phyloP scores from a whole-genome alignment of 2,888 invertebrate species.

The Nezara viridula region DNA sequence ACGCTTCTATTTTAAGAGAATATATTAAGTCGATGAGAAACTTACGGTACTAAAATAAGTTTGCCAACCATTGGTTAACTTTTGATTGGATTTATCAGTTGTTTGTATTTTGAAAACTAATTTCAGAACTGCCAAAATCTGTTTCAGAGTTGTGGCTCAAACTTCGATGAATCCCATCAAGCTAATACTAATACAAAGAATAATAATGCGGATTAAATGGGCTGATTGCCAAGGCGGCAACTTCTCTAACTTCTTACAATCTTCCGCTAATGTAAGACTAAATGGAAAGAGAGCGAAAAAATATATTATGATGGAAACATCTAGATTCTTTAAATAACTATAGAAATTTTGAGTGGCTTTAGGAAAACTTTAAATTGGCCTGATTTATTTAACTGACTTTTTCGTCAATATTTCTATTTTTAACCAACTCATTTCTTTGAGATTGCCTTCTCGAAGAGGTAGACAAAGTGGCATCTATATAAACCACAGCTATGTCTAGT shows the following conservation, averaged over 20 bases:
- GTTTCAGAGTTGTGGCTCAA: background rate
- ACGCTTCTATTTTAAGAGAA: background rate
- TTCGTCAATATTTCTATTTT: no score
- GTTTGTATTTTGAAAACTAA: constrained; percentile 26
- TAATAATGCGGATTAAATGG: background rate
- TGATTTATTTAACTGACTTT: no score
- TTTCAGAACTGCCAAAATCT: constrained; percentile 19
- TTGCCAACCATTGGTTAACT: background rate
- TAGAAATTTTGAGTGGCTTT: no score
- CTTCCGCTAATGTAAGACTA: no score
- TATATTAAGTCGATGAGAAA: background rate
- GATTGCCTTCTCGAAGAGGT: no score
- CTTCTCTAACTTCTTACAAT: background rate
- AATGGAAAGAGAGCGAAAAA: no score
- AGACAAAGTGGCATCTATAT: no score
- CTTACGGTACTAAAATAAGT: background rate
- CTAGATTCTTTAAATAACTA: no score
- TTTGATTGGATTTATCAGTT: background rate
- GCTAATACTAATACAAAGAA: background rate
- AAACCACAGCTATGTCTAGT: no score
- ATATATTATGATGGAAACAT: no score
- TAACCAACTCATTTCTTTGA: no score
- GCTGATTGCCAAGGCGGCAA: background rate
- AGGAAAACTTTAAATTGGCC: no score
- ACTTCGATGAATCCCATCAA: background rate